Evolutionary conservation across 2,113 vertebrate genomes (phyloP).

Genomic region (Corythornis vintsioides): DNA sequence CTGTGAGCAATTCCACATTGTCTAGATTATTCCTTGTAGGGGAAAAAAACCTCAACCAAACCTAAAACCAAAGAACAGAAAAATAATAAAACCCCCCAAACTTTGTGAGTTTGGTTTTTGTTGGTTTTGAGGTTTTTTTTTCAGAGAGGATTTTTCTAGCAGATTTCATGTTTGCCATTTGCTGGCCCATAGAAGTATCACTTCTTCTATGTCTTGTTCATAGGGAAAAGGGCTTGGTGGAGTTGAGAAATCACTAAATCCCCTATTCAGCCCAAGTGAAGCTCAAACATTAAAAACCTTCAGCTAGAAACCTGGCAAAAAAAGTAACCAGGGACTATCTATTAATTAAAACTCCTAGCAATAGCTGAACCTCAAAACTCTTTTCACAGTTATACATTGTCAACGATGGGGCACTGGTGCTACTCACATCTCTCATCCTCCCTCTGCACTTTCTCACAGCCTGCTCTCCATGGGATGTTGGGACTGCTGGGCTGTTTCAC

Average conservation of each 20-base stretch:
- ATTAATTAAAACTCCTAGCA: neutral
- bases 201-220: neutral
- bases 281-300: neutral
- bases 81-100: neutral
- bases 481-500: neutral
- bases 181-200: neutral
- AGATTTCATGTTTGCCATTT: neutral
- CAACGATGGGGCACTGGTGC: neutral
- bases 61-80: neutral
- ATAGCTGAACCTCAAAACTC: neutral
- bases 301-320: neutral
- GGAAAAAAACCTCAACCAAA: rapidly evolving
- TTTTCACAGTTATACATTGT: neutral
- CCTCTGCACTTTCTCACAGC: rapidly evolving
- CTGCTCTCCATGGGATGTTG: rapidly evolving
- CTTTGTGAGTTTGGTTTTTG: neutral
- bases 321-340: neutral
- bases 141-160: neutral
- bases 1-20: neutral
- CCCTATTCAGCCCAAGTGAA: neutral
- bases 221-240: neutral
- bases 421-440: neutral
- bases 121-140: neutral
- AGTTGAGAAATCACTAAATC: neutral
- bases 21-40: neutral